Base-by-base conservation (phyloP, 2,797 vertebrate species). In the Hipposideros larvatus region DNA sequence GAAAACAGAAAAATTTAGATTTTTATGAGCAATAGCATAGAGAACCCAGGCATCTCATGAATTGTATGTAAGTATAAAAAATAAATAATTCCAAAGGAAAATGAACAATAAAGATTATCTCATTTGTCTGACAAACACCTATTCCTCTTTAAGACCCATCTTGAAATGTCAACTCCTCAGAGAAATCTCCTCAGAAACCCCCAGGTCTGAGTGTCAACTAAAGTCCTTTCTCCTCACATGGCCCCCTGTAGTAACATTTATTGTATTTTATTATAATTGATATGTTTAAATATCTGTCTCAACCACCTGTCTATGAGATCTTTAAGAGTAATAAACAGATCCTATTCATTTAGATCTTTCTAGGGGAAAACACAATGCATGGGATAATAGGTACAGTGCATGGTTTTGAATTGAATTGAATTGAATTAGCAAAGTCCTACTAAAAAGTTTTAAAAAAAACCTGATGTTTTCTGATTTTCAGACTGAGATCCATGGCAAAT, bases 81-180 rank as follows among this genome's bases (percentile, higher is more conserved):
- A 83, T 65, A 77, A 84, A 66, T 71, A 82, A 87, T 55, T 90
- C 28, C 71, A 86, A 90, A 87, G 68, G 57, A 63, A 91, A 77
- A 95, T 48, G 7, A n/a, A 55, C 4, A 84, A 34, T 46, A 31
- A 70, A 10, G 19, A 48, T 89, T 18, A 11, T 73, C 24, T 92
- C 55, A 63, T 16, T 85, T 53, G 10, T 55, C 26, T 65, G 53
- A 43, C 13, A 88, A 85, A 88, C 41, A 59, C 41, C 16, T 59
- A 61, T 22, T 78, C 18, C 66, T 73, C 43, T 51, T 79, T 34
- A 90, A 94, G 37, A 13, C 34, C 43, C 59, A 92, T 26, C 1
- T 37, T 37, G 31, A 78, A 91, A 88, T 87, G 37, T 16, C 21
- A 51, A 16, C 5, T 84, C 24, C 43, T 78, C 22, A 41, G 8